These are phyloP conservation scores for Enteromius fasciolatus DNA, from an alignment of 2,797 vertebrate species.

Conservation along the genomic window DNA sequence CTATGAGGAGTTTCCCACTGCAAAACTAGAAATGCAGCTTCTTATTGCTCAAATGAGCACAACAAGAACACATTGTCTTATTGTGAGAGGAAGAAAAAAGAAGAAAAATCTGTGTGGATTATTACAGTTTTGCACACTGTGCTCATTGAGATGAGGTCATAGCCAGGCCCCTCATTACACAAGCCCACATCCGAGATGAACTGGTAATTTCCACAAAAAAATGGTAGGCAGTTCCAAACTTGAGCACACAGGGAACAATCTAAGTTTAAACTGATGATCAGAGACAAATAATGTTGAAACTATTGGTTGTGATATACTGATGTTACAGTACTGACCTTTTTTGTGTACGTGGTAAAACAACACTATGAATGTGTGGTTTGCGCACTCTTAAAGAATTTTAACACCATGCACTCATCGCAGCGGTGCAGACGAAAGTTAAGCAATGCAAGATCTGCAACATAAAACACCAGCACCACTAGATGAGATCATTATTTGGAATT, in stretches of 20 bases:
- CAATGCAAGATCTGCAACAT: constrained; percentile 37
- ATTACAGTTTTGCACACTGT: constrained; percentile 53
- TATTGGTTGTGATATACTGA: neutral
- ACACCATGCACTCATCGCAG: constrained; percentile 3
- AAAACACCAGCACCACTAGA: constrained; percentile 52
- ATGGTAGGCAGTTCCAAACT: constrained; percentile 40
- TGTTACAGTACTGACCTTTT: neutral
- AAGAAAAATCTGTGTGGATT: constrained; percentile 26
- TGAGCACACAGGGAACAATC: constrained; percentile 19
- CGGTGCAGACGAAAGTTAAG: constrained; percentile 26
- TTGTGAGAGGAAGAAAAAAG: constrained; percentile 25
- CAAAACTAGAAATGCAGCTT: constrained; percentile 37
- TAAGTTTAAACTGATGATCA: constrained; percentile 24
- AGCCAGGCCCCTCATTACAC: constrained; percentile 52
- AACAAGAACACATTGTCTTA: constrained; percentile 43
- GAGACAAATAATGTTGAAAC: constrained; percentile 17
- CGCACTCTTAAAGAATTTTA: neutral
- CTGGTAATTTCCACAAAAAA: constrained; percentile 52
- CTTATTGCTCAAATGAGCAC: constrained; percentile 13
- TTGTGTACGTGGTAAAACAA: neutral
- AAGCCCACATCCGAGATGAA: constrained; percentile 52
- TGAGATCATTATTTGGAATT: constrained; percentile 63
- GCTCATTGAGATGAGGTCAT: constrained; percentile 57
- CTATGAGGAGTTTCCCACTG: constrained; percentile 2
- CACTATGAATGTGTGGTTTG: constrained; percentile 21